These are phyloP conservation scores for Petromus typicus DNA, from an alignment of 2,113 vertebrate species.

Conservation along the genomic window DNA sequence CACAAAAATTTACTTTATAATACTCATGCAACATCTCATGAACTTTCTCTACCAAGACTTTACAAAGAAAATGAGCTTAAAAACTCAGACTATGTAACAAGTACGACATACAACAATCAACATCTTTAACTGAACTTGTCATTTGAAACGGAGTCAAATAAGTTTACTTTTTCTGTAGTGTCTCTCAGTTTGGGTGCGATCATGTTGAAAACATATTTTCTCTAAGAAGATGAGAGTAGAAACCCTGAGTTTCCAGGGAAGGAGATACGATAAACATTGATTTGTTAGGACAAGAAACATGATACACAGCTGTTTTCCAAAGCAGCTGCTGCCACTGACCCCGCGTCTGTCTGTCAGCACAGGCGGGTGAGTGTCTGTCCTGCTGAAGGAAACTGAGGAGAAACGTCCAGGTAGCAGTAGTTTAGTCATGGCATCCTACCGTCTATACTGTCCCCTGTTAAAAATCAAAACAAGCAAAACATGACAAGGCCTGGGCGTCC, in stretches of 20 bases:
- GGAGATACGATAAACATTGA: constrained; percentile 34
- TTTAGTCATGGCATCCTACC: background rate
- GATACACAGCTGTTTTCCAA: background rate
- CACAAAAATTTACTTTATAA: background rate
- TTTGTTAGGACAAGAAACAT: constrained; percentile 28
- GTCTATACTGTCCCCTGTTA: background rate
- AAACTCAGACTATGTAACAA: background rate
- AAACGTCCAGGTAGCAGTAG: background rate
- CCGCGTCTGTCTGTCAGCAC: constrained; percentile 22
- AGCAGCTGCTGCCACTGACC: background rate
- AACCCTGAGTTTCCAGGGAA: background rate
- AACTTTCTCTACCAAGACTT: constrained; percentile 47
- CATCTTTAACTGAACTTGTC: constrained; percentile 65
- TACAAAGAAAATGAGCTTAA: constrained; percentile 43
- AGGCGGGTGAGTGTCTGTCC: background rate
- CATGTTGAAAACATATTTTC: constrained; percentile 51
- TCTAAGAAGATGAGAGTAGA: constrained; percentile 13
- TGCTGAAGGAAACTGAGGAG: background rate
- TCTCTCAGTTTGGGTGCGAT: constrained; percentile 22
- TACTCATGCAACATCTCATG: background rate
- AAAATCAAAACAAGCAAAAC: background rate
- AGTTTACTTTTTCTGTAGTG: constrained; percentile 52
- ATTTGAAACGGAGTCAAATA: constrained; percentile 55
- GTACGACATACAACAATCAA: constrained; percentile 17
- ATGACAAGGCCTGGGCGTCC: background rate